Base-by-base conservation (phyloP, 1,140 invertebrate genomes). In the Helicorthomorpha holstii region DNA sequence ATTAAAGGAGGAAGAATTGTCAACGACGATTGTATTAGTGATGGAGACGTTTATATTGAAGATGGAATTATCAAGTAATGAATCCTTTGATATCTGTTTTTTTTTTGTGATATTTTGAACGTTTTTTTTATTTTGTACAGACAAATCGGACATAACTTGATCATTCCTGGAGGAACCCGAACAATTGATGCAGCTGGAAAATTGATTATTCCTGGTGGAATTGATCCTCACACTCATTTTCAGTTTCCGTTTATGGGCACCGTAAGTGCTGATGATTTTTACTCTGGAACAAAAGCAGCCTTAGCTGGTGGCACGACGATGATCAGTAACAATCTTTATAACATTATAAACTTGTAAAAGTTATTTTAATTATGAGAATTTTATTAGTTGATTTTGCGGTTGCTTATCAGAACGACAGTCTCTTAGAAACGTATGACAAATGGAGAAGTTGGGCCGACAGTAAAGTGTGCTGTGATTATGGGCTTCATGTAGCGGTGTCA, bases 391-490 rank as follows among this genome's bases (percentile, higher is more conserved):
- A 96, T 66, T 94, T 92, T 66, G 89, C 82, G 14, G 69, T 92
- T 48, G 83, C 88, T 1, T 74, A 81, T 59, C 82, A 82, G 63
- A 81, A 80, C 4, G 81, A 91, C 61, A 87, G 85, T 1, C 71
- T 96, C 7, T 58, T 98, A 0, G 89, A 97, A 56, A 86, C 88
- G 1, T 98, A 93, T 66, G 78, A 90, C 51, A 81, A 85, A 63
- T 98, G 88, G 78, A 75, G 92, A 50, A 68, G 77, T 49, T 85
- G 81, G 67, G 95, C 95, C 21, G 94, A 98, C 65, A 78, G 79
- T 46, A 95, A 96, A 74, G 93, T 96, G 0, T 97, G 93, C 66
- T 99, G 96, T 70, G 96, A 99, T 73, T 99, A 98, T 69, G 81
- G 70, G 1, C 72, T 99, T 12, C 95, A 98, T 68, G 80, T 96